Evolutionary conservation across 1,140 invertebrate species (phyloP).

Genomic region (Tetragonula clypearis): DNA sequence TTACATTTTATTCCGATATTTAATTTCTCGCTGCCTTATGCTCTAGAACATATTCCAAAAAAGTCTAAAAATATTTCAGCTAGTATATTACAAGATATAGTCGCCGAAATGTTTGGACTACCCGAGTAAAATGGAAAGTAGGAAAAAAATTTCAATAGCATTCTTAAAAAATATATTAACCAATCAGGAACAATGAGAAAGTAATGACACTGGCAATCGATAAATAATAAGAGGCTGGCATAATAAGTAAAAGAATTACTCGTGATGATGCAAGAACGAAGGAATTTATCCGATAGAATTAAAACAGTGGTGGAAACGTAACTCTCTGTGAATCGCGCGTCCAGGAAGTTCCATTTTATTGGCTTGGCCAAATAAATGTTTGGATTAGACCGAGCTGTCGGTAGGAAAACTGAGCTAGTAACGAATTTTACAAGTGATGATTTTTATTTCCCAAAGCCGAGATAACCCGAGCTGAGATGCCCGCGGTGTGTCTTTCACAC

Average conservation of each 20-base stretch:
- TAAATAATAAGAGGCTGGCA: not conserved
- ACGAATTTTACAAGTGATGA: constrained; percentile 6
- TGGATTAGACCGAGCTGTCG: not conserved
- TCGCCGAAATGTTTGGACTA: too few relatives aligned
- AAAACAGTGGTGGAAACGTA: not conserved
- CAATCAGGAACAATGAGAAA: not conserved
- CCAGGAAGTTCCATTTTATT: not conserved
- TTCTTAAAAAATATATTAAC: not conserved
- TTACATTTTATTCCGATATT: too few relatives aligned
- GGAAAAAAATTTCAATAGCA: too few relatives aligned
- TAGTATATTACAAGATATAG: too few relatives aligned
- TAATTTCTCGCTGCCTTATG: too few relatives aligned
- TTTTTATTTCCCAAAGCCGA: not conserved
- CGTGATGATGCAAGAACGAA: too few relatives aligned
- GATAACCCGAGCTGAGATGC: constrained; percentile 5
- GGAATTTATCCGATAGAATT: not conserved
- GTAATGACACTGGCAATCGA: not conserved
- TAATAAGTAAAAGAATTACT: not conserved
- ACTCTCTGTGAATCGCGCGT: not conserved
- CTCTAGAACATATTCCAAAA: too few relatives aligned
- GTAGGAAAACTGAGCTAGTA: constrained; percentile 2
- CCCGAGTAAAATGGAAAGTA: too few relatives aligned
- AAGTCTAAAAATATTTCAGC: too few relatives aligned
- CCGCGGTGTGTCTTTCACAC: not conserved
- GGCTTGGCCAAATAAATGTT: not conserved